Conservation (phyloP, 53 echinoderm and acorn worm species). For the Echinarachnius parma region DNA sequence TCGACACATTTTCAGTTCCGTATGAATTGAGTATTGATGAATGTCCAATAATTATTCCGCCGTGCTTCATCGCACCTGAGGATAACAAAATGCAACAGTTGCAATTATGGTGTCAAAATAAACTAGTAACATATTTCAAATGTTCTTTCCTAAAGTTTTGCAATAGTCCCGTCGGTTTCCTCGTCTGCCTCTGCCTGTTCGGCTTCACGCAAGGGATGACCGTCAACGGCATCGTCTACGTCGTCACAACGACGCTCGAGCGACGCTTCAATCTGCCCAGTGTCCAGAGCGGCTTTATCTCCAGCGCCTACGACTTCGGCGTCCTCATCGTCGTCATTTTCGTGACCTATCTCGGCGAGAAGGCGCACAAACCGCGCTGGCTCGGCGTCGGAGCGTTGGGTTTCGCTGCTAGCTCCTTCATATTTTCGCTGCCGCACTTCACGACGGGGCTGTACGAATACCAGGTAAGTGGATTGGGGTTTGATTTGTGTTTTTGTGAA, state of each 20-base stretch:
- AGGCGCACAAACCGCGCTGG: conserved; percentile 81
- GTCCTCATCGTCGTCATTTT: conserved; percentile 86
- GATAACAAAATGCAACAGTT: too few relatives aligned
- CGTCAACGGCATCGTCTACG: conserved; percentile 86
- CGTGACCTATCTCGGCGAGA: conserved; percentile 94
- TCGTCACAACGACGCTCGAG: conserved; percentile 89
- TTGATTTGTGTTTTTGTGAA: too few relatives aligned
- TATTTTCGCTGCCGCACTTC: conserved; percentile 83
- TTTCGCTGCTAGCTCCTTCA: conserved; percentile 62
- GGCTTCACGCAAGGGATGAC: conserved; percentile 90
- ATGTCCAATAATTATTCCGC: too few relatives aligned
- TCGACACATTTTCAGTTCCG: too few relatives aligned
- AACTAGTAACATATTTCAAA: too few relatives aligned
- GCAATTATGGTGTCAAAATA: too few relatives aligned
- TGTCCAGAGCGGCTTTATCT: conserved; percentile 85
- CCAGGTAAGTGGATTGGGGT: conserved; percentile 17
- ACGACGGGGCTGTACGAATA: conserved; percentile 61
- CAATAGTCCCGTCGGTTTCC: conserved; percentile 67
- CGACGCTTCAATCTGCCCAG: conserved; percentile 85
- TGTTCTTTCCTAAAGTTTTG: conserved; percentile 58
- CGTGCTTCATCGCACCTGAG: too few relatives aligned
- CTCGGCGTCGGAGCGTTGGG: conserved; percentile 73
- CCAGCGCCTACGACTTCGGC: conserved; percentile 88
- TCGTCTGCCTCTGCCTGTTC: conserved; percentile 71
- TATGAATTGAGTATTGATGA: too few relatives aligned